Evolutionary conservation across 2,797 vertebrate species (phyloP).

Genomic region (Rachycentron canadum): DNA sequence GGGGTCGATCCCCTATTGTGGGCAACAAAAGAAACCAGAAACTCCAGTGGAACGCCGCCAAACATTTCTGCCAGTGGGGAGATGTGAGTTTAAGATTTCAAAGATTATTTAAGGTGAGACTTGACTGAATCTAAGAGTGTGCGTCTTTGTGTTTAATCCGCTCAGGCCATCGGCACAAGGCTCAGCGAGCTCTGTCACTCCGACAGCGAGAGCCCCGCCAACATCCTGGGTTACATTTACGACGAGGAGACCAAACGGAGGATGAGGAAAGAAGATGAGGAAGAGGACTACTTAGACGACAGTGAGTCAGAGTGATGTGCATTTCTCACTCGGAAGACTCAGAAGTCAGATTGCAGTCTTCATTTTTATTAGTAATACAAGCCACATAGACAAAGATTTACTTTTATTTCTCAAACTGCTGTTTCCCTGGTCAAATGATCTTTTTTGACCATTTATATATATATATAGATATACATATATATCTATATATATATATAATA

Average conservation of each 20-base stretch:
- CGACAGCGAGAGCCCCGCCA: conserved; percentile 97
- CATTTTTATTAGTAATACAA: too few relatives aligned
- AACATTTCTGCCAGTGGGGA: conserved; percentile 99
- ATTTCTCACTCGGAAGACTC: too few relatives aligned
- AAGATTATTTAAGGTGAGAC: rapidly evolving
- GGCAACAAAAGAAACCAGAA: conserved; percentile 99
- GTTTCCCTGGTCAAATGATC: too few relatives aligned
- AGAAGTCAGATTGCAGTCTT: too few relatives aligned
- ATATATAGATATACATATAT: too few relatives aligned
- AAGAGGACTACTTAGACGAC: conserved; percentile 99
- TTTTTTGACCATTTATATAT: too few relatives aligned
- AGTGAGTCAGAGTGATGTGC: conserved; percentile 89
- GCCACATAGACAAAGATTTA: too few relatives aligned
- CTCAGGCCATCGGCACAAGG: conserved; percentile 93
- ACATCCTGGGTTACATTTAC: conserved; percentile 96
- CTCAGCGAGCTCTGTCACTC: conserved; percentile 96
- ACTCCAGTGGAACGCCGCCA: conserved; percentile 98
- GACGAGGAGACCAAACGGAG: conserved; percentile 97
- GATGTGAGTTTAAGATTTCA: conserved; percentile 87
- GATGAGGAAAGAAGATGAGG: conserved; percentile 97
- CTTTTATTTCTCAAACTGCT: too few relatives aligned
- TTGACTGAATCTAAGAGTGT: not conserved
- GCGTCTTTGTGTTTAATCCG: conserved; percentile 17
- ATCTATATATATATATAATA: too few relatives aligned
- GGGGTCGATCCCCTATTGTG: conserved; percentile 94